Evolutionary conservation across 2,797 vertebrate species (phyloP).

Genomic region (Sibirionetta formosa): DNA sequence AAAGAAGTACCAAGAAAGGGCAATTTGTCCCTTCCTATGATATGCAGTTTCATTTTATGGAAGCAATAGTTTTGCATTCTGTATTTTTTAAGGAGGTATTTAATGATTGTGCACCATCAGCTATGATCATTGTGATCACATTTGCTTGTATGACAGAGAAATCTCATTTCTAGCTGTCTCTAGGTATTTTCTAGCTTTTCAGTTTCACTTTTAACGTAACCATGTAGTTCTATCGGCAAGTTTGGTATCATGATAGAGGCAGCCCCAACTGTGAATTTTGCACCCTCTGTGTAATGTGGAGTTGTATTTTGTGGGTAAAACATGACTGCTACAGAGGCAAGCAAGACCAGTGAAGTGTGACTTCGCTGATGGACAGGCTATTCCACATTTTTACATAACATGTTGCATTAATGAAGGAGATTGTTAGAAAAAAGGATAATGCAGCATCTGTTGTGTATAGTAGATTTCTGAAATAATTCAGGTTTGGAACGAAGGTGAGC

Average conservation of each 20-base stretch:
- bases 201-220: not conserved
- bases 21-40: not conserved
- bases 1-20: not conserved
- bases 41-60: not conserved
- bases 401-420: not conserved
- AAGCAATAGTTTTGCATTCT: not conserved
- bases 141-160: not conserved
- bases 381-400: not conserved
- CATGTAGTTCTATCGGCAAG: not conserved
- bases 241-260: not conserved
- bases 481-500: not conserved
- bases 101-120: not conserved
- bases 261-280: not conserved
- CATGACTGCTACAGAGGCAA: not conserved
- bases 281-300: not conserved
- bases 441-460: not conserved
- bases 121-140: not conserved
- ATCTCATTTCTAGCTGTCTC: not conserved
- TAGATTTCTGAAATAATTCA: slow-evolving; percentile 10
- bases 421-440: not conserved
- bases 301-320: not conserved
- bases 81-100: not conserved
- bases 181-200: not conserved
- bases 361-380: not conserved
- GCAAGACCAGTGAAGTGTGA: not conserved